Base-by-base conservation (phyloP, 2,888 invertebrate genomes). In the Papilio gigon region DNA sequence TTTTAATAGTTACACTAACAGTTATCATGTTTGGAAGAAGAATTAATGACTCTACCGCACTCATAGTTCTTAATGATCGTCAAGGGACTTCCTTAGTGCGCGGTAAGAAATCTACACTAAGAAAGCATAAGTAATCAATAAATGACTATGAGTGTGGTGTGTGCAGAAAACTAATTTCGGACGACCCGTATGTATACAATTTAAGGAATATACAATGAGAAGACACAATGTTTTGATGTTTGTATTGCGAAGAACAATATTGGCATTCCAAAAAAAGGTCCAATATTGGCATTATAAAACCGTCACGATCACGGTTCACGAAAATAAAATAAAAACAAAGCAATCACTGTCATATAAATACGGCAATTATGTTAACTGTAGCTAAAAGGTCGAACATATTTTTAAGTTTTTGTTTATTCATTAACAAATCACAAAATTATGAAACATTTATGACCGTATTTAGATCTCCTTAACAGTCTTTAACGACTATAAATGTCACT, bases 161-260 rank as follows among this genome's bases (percentile, higher is more conserved):
- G 76, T 14, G 77, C 77, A 82, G 78, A 77, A 77, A 75, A 76
- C 77, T 78, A 74, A 72, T 75, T 73, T 81, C 81, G 78, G 74
- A 71, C 71, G 71, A 78, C 80, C 78, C 80, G 80, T 82, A 80
- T 80, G 78, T 77, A 79, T 77, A 77, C 67, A 74, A 77, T 72
- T 76, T 75, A 72, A 73, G 72, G 73, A 78, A 76, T 78, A 77
- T 80, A 83, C 78, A 81, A 72, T 82, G 74, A 80, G 83, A 87
- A 84, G 81, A 84, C 82, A 73, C 80, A 81, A 76, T 74, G 67
- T 74, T 73, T 47, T 73, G 59, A 59, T 65, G 70, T 72, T 73
- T 74, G 72, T 60, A 33, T 71, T 71, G 73, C 74, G 76, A 79
- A 79, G 77, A 77, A 81, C 76, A 80, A 22, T 58, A 44, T n/a